These are phyloP conservation scores for Harpalus rufipes DNA, from an alignment of 2,888 invertebrate genomes.

Conservation along the genomic window DNA sequence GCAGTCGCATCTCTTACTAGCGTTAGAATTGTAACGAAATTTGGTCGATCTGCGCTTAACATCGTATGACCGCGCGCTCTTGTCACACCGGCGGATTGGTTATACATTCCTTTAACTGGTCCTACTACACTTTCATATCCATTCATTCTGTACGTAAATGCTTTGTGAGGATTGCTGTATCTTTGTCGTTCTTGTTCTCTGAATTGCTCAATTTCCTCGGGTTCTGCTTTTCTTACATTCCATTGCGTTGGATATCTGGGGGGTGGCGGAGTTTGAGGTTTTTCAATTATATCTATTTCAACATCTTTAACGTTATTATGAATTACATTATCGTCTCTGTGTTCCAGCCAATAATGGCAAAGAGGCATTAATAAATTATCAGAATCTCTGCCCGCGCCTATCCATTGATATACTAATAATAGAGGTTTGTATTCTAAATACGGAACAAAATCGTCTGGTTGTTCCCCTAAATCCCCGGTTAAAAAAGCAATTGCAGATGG, in stretches of 20 bases:
- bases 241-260: slow-evolving; percentile 88
- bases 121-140: slow-evolving; percentile 92
- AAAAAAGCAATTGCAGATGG: slow-evolving; percentile 90
- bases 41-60: slow-evolving; percentile 89
- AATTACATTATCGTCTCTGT: slow-evolving; percentile 77
- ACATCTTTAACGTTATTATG: slow-evolving; percentile 70
- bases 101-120: slow-evolving; percentile 89
- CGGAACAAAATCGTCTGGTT: slow-evolving; percentile 93
- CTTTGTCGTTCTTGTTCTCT: slow-evolving; percentile 89
- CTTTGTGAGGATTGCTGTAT: slow-evolving; percentile 93
- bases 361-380: slow-evolving; percentile 87
- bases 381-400: slow-evolving; percentile 94
- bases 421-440: slow-evolving; percentile 90
- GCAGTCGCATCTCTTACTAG: slow-evolving; percentile 96
- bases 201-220: slow-evolving; percentile 88
- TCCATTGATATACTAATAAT: slow-evolving; percentile 91
- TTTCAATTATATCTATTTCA: slow-evolving; percentile 75
- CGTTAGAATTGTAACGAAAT: slow-evolving; percentile 93
- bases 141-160: slow-evolving; percentile 93
- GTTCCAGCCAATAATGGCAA: slow-evolving; percentile 89
- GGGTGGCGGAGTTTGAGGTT: slow-evolving; percentile 78
- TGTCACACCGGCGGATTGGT: slow-evolving; percentile 80
- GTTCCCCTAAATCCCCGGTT: slow-evolving; percentile 88
- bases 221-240: slow-evolving; percentile 89
- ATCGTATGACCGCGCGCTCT: slow-evolving; percentile 91